Base-by-base conservation (phyloP, 2,888 invertebrate species). In the Tachina lurida region DNA sequence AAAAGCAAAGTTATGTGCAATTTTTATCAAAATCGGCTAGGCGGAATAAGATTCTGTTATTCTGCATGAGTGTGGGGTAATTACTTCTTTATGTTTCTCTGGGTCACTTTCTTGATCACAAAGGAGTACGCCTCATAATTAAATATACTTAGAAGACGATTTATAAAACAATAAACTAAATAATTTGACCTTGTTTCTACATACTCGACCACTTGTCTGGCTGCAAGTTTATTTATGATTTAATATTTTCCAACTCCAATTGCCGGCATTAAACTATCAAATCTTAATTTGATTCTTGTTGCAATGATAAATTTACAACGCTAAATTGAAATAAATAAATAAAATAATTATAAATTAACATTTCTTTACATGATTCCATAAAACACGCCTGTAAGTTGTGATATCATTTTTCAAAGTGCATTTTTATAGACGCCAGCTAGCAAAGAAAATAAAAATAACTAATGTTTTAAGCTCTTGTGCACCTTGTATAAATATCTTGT, bases 311-410 rank as follows among this genome's bases (percentile, higher is more conserved):
- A 81, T 81, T 56, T 47, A 52, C n/a, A 68, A 67, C 71, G 68
- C 39, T 56, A n/a, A 71, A 73, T 7, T 65, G 54, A 70, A 52
- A 62, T 54, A 68, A 68, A 68, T 75, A 74, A 81, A 60, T 67
- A 43, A 71, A 78, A 83, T 65, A 79, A 83, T 86, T 86, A 67
- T 83, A 76, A 79, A 74, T 86, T 76, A 83, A 86, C 86, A 71
- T 83, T 73, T 75, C 71, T 79, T 41, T 71, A 86, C 86, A 83
- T 83, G 86, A 86, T 80, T 86, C 83, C 79, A 83, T 83, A 76
- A 86, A 86, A 76, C 76, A 83, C 83, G 83, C 75, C 86, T 60
- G 79, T 75, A 86, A 79, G 75, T 79, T 84, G 73, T 75, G 83
- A 86, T 82, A 86, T 86, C 71, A 73, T 79, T 86, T 84, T 79